These are phyloP conservation scores for Apodemia mormo DNA, from an alignment of 2,888 invertebrate genomes.

Conservation along the genomic window DNA sequence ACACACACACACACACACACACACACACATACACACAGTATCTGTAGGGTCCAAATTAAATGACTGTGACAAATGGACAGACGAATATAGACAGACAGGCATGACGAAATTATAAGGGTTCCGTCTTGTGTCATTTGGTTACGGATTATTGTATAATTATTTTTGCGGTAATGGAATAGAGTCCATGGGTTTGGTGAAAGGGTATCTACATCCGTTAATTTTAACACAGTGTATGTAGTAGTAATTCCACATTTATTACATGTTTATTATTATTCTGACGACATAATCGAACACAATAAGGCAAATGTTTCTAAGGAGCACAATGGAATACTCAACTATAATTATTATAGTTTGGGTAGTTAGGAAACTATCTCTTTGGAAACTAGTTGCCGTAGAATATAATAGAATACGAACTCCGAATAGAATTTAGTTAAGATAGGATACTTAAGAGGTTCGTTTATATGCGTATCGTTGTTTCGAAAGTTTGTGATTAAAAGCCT, in stretches of 20 bases:
- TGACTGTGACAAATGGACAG: too few species aligned
- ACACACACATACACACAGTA: too few species aligned
- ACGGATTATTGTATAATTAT: too few species aligned
- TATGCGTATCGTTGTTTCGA: constrained; percentile 22
- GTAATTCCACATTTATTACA: not conserved
- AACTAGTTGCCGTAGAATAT: constrained; percentile 23
- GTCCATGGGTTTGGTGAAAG: too few species aligned
- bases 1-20: too few species aligned
- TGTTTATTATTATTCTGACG: constrained; percentile 9
- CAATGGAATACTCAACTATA: constrained; percentile 22
- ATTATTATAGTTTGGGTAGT: constrained; percentile 24
- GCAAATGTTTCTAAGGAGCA: constrained; percentile 11
- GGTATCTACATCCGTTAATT: not conserved
- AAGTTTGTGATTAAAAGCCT: constrained; percentile 23
- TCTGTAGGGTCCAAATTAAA: too few species aligned
- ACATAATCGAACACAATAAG: constrained; percentile 9
- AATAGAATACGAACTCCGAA: constrained; percentile 26
- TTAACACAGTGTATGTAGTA: not conserved
- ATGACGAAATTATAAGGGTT: too few species aligned
- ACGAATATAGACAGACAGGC: too few species aligned
- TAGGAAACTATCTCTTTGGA: constrained; percentile 23
- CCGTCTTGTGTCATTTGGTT: too few species aligned
- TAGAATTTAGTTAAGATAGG: constrained; percentile 24
- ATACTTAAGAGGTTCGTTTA: constrained; percentile 23
- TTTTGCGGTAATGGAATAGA: too few species aligned